Percentiles rank a stretch among this genome's conserved stretches.
phyloP scores from a whole-genome alignment of 2,797 vertebrate genomes.

The Gallinago solitaria region DNA sequence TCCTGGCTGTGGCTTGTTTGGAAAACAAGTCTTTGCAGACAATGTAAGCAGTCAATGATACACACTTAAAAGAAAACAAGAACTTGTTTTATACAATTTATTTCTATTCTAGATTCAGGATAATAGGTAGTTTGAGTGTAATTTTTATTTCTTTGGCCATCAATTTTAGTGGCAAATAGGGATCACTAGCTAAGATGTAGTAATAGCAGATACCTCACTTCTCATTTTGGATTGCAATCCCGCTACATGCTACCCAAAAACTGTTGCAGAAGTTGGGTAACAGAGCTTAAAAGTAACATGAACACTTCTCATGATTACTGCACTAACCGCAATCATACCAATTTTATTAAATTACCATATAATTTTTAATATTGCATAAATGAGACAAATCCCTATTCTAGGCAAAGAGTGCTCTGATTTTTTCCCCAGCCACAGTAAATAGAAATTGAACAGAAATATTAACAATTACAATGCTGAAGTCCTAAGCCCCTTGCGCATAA shows the following conservation, averaged over 20 bases:
- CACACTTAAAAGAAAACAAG: not conserved
- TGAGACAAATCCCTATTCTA: not conserved
- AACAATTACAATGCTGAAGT: not conserved
- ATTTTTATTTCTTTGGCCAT: not conserved
- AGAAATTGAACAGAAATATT: not conserved
- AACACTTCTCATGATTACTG: not conserved
- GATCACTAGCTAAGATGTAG: not conserved
- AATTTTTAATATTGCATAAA: not conserved
- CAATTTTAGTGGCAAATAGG: not conserved
- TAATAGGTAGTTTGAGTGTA: not conserved
- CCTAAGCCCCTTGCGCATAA: not conserved
- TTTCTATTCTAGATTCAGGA: not conserved
- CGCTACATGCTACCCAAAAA: not conserved
- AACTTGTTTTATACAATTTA: not conserved
- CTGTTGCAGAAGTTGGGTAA: not conserved
- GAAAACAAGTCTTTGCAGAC: not conserved
- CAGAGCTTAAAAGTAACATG: not conserved
- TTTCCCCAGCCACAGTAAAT: not conserved
- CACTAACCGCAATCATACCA: not conserved
- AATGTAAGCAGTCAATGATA: not conserved
- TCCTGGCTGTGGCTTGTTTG: not conserved
- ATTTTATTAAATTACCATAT: not conserved
- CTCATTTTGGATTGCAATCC: not conserved
- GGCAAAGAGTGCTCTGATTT: not conserved
- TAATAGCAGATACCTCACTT: not conserved